These are phyloP conservation scores for Apamea crenata DNA, from an alignment of 2,888 invertebrate species.

Conservation along the genomic window DNA sequence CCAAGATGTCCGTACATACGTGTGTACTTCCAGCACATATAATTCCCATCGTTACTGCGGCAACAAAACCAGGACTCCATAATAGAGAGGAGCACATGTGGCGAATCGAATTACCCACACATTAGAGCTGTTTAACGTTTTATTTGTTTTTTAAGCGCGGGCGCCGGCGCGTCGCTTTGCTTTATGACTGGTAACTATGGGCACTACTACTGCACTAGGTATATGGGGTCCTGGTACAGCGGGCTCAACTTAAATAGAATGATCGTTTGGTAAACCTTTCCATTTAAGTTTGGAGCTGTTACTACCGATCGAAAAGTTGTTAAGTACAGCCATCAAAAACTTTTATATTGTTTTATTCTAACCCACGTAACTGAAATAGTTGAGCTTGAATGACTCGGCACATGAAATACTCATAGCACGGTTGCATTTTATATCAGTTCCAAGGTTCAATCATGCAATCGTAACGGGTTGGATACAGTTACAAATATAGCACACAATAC, in stretches of 20 bases:
- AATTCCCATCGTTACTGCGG: conserved; percentile 64
- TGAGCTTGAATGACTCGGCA: neutral
- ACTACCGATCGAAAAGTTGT: conserved; percentile 18
- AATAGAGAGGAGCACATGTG: conserved; percentile 68
- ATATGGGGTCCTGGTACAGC: conserved; percentile 62
- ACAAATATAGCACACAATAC: neutral
- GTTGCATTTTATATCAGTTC: neutral
- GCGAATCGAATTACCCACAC: conserved; percentile 73
- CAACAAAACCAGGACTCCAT: conserved; percentile 63
- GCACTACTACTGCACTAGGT: conserved; percentile 51
- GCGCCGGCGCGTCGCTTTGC: conserved; percentile 62
- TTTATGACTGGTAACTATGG: conserved; percentile 64
- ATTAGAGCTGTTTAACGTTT: conserved; percentile 69
- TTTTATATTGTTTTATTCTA: conserved; percentile 6
- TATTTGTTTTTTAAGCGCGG: conserved; percentile 69
- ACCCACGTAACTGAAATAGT: neutral
- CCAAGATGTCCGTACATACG: conserved; percentile 38
- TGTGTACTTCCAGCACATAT: conserved; percentile 57
- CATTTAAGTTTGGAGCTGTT: conserved; percentile 22
- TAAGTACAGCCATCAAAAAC: conserved; percentile 15
- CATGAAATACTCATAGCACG: neutral
- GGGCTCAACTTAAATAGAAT: conserved; percentile 43
- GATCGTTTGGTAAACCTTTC: conserved; percentile 49
- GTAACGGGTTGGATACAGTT: neutral
- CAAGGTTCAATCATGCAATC: neutral